Base-by-base conservation (phyloP, 2,888 invertebrate species). In the Zygogramma bicolorata region DNA sequence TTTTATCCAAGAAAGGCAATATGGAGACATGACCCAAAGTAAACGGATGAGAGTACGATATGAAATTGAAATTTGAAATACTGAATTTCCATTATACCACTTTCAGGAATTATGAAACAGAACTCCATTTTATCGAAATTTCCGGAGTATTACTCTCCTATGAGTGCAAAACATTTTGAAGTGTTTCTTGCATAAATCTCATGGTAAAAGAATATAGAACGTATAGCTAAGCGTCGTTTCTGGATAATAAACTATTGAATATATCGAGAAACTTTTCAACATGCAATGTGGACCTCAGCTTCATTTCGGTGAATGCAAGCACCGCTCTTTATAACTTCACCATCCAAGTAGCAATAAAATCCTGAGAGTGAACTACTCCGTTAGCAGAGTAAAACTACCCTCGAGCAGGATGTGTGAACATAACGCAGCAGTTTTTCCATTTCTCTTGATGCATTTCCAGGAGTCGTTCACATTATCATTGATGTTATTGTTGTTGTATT, bases 211-310 rank as follows among this genome's bases (percentile, higher is more conserved):
- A 71, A 71, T 59, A 29, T 61, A 71, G 65, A 62, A 71, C 61
- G 66, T 71, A 18, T 59, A 18, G 18, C n/a, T 60, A 15, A n/a
- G 15, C 34, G 34, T 60, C 40, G 49, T 53, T 71, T 73, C 69
- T 53, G 69, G 61, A 67, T 72, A 74, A 74, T 74, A 74, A 74
- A 74, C 74, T 69, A 71, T 62, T 53, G 57, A 69, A 74, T 74
- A 74, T 74, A 72, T 74, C 60, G 62, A 53, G 38, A 68, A 71
- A 46, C 46, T 66, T 69, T 74, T 71, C 61, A 70, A 34, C 73
- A 57, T 63, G 68, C 59, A 58, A 18, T 60, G 60, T 62, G 58
- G 66, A 42, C 62, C 61, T 38, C 46, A 29, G 68, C 65, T 67
- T 67, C 31, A 70, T 74, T 71, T 71, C 66, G 18, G 61, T 49